Percentiles rank a stretch among this genome's conserved stretches.
These are phyloP conservation scores for Chydorus sphaericus DNA, from an alignment of 2,888 invertebrate genomes.

Conservation along the genomic window DNA sequence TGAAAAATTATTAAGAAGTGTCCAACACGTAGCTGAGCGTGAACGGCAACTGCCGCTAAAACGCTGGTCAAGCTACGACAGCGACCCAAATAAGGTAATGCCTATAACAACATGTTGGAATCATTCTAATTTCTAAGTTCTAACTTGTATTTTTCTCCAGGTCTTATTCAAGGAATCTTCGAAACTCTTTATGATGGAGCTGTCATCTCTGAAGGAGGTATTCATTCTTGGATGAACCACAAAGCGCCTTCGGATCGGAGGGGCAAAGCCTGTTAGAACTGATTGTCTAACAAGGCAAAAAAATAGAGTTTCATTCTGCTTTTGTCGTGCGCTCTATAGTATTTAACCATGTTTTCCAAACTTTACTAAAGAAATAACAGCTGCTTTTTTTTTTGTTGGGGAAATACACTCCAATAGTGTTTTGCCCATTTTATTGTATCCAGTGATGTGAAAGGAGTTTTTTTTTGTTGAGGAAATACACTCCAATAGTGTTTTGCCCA, in stretches of 20 bases:
- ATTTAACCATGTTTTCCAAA: too few species aligned
- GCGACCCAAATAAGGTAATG: conserved; percentile 53
- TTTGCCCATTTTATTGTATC: too few species aligned
- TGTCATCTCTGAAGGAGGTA: conserved; percentile 63
- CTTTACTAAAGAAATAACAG: too few species aligned
- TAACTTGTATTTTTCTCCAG: conserved; percentile 34
- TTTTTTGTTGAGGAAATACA: too few species aligned
- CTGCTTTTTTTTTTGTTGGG: too few species aligned
- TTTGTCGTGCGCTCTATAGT: too few species aligned
- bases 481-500: too few species aligned
- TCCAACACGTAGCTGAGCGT: conserved; percentile 48
- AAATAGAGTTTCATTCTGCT: too few species aligned
- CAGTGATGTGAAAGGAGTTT: too few species aligned
- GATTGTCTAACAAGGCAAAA: too few species aligned
- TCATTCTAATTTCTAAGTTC: not conserved
- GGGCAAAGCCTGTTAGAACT: too few species aligned
- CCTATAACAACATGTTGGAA: not conserved
- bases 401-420: too few species aligned
- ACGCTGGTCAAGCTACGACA: conserved; percentile 58
- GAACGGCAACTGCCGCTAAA: conserved; percentile 74
- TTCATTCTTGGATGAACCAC: conserved; percentile 61
- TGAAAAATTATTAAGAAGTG: conserved; percentile 36
- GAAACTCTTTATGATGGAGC: conserved; percentile 61
- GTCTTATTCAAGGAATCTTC: conserved; percentile 58
- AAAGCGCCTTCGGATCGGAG: conserved; percentile 51